These are phyloP conservation scores for Megalurothrips usitatus DNA, from an alignment of 2,888 invertebrate species.

Conservation along the genomic window DNA sequence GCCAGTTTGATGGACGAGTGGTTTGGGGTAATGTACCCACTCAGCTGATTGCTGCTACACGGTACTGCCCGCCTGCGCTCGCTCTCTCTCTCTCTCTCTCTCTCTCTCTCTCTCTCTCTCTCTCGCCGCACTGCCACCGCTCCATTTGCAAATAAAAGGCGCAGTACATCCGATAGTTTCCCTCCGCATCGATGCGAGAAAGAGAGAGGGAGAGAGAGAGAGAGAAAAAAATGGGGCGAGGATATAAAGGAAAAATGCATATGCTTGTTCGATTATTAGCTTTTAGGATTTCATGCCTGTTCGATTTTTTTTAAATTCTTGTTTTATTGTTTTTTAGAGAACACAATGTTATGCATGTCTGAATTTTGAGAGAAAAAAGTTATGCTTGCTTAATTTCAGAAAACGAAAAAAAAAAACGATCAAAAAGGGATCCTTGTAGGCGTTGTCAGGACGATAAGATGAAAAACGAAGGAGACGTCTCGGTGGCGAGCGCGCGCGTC, in stretches of 20 bases:
- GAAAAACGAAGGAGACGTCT: background rate
- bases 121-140: too few relatives aligned
- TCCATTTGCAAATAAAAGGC: conserved; percentile 14
- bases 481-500: background rate
- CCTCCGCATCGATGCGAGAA: background rate
- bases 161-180: background rate
- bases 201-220: background rate
- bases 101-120: too few relatives aligned
- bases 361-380: too few relatives aligned
- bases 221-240: background rate
- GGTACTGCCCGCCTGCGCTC: too few relatives aligned
- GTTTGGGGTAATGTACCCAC: background rate
- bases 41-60: background rate
- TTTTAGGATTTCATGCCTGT: too few relatives aligned
- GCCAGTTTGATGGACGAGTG: background rate
- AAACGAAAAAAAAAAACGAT: background rate
- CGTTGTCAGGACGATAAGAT: conserved; percentile 6
- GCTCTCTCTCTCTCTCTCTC: too few relatives aligned
- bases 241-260: background rate
- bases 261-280: too few relatives aligned
- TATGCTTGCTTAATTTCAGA: too few relatives aligned
- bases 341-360: too few relatives aligned
- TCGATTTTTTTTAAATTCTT: too few relatives aligned
- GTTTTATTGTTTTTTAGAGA: too few relatives aligned
- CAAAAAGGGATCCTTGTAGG: background rate